Percentiles rank a stretch among this genome's conserved stretches.
Evolutionary conservation across 37 sponge, comb jelly and placozoan species (phyloP).

Genomic region (Bolinopsis microptera): DNA sequence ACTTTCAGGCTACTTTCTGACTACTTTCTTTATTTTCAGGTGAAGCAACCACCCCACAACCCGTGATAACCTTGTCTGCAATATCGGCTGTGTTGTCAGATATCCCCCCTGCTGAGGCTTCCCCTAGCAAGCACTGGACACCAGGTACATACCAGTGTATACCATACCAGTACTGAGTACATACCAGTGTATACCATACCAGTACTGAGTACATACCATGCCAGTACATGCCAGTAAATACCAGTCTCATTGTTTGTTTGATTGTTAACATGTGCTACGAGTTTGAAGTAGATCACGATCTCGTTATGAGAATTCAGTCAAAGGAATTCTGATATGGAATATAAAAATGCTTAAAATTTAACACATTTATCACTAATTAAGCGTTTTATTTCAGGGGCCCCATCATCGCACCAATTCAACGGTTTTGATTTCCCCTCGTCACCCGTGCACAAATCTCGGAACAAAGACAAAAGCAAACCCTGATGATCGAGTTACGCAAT

Average conservation of each 20-base stretch:
- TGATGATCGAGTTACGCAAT: background rate
- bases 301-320: too few species aligned
- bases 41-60: conserved; percentile 9
- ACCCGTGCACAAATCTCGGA: conserved; percentile 50
- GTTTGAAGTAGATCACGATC: too few species aligned
- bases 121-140: conserved; percentile 60
- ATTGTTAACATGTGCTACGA: too few species aligned
- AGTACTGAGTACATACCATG: too few species aligned
- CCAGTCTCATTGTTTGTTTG: too few species aligned
- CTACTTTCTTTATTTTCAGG: background rate
- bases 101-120: conserved; percentile 48
- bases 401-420: conserved; percentile 46
- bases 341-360: too few species aligned
- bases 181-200: too few species aligned
- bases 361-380: too few species aligned
- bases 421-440: conserved; percentile 64
- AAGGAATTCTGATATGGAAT: too few species aligned
- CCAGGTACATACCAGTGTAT: conserved; percentile 51
- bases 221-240: too few species aligned
- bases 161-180: too few species aligned
- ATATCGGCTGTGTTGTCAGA: conserved; percentile 52
- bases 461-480: conserved; percentile 63
- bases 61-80: conserved; percentile 42
- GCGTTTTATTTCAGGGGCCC: conserved; percentile 37
- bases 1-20: too few species aligned